Evolutionary conservation across 2,113 vertebrate genomes (phyloP).

Genomic region (Excalfactoria chinensis): DNA sequence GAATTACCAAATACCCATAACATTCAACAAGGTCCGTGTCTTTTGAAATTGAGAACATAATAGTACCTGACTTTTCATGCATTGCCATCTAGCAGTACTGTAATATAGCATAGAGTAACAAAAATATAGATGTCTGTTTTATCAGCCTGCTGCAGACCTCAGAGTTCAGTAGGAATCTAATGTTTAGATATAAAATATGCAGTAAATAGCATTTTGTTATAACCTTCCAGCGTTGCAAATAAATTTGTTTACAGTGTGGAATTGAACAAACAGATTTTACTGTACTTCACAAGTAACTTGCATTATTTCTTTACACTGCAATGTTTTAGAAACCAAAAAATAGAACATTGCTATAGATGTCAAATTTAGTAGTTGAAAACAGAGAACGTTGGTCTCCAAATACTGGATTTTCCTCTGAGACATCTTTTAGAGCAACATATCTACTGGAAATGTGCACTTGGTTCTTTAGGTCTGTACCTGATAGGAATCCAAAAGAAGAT

Average conservation of each 20-base stretch:
- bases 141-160: not conserved
- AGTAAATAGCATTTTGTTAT: not conserved
- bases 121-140: not conserved
- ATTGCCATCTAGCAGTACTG: not conserved
- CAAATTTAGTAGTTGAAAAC: not conserved
- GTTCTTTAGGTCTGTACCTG: not conserved
- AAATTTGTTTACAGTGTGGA: not conserved
- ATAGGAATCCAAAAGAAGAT: not conserved
- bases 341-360: not conserved
- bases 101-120: not conserved
- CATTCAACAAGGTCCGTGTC: not conserved
- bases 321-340: not conserved
- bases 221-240: not conserved
- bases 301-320: not conserved
- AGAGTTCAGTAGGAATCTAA: not conserved
- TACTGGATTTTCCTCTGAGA: not conserved
- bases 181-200: not conserved
- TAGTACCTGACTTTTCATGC: not conserved
- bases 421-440: not conserved
- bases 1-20: not conserved
- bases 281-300: not conserved
- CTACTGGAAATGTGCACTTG: not conserved
- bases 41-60: not conserved
- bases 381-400: not conserved
- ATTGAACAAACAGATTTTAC: not conserved